Base-by-base conservation (phyloP, 1,140 invertebrate species). In the Lepidurus arcticus region DNA sequence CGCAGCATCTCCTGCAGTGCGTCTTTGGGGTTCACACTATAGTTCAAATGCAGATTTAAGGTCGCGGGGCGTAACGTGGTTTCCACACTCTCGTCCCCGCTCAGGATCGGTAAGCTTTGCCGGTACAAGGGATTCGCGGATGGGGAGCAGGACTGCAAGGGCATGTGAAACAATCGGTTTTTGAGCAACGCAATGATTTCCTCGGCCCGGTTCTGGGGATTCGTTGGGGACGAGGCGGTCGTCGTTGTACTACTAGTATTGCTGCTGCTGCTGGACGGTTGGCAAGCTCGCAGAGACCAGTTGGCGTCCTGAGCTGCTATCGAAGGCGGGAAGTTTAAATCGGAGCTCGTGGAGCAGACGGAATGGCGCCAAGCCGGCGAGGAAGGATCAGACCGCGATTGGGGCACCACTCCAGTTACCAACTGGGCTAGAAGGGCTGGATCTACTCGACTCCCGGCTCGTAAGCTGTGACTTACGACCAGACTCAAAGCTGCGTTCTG, bases 401-500 rank as follows among this genome's bases (percentile, higher is more conserved):
- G 53, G 53, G 53, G 53, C 53, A 21, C 53, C 53, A 65, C 53
- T 13, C 53, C 53, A 7, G 53, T 65, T 13, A 65, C 53, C 53
- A 65, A 21, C 53, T 65, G 53, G 53, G 53, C 53, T 16, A 65
- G 53, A 4, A 65, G 53, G 21, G 53, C 13, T n/a, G 53, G 53
- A 21, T 65, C 53, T 1, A 65, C 53, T 7, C 53, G 53, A 65
- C 53, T 65, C 53, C 53, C 13, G 53, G 53, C 78, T 4, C 78
- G 43, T 13, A 78, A 45, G 44, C 78, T 78, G 44, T 78, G 78
- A 8, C 74, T 77, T 44, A 85, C 84, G 79, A 85, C 73, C 34
- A 81, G 75, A 77, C 82, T 83, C 7, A 87, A 82, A 24, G 85
- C 83, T 47, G 80, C 80, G 79, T 87, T 87, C 77, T 86, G 85